A percentile compares a stretch with the other conserved stretches of the same genome.
phyloP scores from a whole-genome alignment of 2,113 vertebrate genomes.

The Enhydra lutris region DNA sequence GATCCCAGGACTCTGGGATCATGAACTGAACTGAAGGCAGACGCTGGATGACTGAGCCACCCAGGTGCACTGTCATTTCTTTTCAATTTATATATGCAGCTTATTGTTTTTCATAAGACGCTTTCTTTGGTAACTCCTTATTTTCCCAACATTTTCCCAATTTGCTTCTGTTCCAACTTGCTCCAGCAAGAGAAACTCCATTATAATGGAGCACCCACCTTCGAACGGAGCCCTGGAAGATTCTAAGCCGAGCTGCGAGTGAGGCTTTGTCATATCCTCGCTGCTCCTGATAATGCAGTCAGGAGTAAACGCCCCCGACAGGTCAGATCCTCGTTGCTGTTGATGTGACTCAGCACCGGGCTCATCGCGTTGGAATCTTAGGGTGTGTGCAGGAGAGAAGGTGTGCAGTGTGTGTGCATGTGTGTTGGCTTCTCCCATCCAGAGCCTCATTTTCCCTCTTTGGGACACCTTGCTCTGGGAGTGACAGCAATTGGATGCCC shows the following conservation, averaged over 20 bases:
- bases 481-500: neutral
- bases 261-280: neutral
- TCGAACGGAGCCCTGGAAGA: neutral
- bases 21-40: too few species aligned
- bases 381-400: neutral
- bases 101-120: neutral
- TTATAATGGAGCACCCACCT: neutral
- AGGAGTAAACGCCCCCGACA: neutral
- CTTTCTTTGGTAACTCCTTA: neutral
- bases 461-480: neutral
- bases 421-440: neutral
- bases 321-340: neutral
- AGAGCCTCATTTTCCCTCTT: neutral
- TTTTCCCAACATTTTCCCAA: neutral
- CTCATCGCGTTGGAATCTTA: neutral
- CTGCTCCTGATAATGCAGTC: neutral
- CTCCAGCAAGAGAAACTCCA: neutral
- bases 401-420: neutral
- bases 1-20: too few species aligned
- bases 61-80: neutral
- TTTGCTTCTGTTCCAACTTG: neutral
- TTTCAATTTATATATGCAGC: neutral
- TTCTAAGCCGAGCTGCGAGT: neutral
- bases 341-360: slow-evolving; percentile 3
- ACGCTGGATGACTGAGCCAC: too few species aligned